Base-by-base conservation (phyloP, 2,888 invertebrate genomes). In the Theretra japonica region DNA sequence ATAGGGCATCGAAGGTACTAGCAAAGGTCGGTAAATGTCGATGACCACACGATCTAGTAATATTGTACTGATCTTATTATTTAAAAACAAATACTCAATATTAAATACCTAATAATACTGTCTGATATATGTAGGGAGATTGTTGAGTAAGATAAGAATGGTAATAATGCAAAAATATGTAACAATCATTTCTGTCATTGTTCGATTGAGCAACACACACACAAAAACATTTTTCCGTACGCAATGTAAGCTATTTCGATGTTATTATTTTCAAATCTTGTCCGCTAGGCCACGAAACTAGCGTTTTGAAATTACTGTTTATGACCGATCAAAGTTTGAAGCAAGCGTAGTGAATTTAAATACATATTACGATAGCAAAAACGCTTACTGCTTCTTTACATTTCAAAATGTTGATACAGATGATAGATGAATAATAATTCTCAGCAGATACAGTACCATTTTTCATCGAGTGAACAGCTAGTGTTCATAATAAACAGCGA, bases 191-290 rank as follows among this genome's bases (percentile, higher is more conserved):
- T 48, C 28, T 28, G 17, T 23, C 21, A 65, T 65, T 65, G 65
- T 69, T 56, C 48, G 41, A 17, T 65, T 65, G 48, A 17, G 65
- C 6, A 65, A 65, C 17, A n/a, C 60, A 65, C 11, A 48, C 19
- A 53, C 53, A 53, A 53, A 19, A 17, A 53, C 23, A 48, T 48
- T 23, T 65, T 23, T 21, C 48, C 48, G 25, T 65, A 65, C 65
- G 48, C 23, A 65, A 65, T 48, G 65, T 48, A 41, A 65, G 41
- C 41, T 23, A 65, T 48, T 65, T 48, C 41, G 15, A 48, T 17
- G 65, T 65, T 65, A 65, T 65, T 65, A 65, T 65, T 65, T 65
- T 65, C 65, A 11, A 48, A 65, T 65, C n/a, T 48, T 23, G 23
- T 23, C 48, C 15, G 65, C 48, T 41, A 48, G 48, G 48, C 23